Evolutionary conservation across 2,797 vertebrate species (phyloP), one percentile per base, ranked within the genome.

Genomic region (Notolepis coatsorum): DNA sequence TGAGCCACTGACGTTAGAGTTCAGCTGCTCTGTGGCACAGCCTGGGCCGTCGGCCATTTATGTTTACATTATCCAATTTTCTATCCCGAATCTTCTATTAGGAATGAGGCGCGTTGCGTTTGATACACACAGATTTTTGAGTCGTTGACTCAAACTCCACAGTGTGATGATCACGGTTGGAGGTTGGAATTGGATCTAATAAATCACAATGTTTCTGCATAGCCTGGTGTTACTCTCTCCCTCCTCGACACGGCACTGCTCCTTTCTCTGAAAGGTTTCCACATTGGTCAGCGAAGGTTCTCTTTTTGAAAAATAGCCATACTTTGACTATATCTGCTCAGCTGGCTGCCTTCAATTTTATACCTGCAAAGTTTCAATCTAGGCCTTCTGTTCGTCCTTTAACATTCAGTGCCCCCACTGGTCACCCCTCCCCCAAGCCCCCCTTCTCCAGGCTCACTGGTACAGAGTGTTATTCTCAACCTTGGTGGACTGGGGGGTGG

Each of bases 261-360:
- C 59, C 45, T 65, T 49, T 71, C 20, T 62, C 63, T 47, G 1
- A 61, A 70, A 43, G 66, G 49, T 79, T 59, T 77, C 68, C 45
- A 57, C 61, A 72, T 58, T 87, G 82, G 80, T 79, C 80, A 81
- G 56, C 73, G 70, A 71, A n/a, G 68, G 73, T 81, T 84, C 66
- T 65, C 49, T 79, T 81, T n/a, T 85, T 86, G 81, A 89, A 90
- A 91, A 90, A 89, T 87, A 82, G 86, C 84, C 82, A 70, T 73
- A 78, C 81, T 87, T 86, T 87, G 68, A 84, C 85, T 73, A 58
- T 73, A 80, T 82, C 82, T 91, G 81, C 88, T 92, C 92, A 91
- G 91, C 80, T 91, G 89, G 89, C 89, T 93, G 90, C 90, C 84
- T 92, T 93, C 91, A 93, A 93, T 93, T 93, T 93, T 92, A 93